phyloP scores from a whole-genome alignment of 64 coral and sea anemone genomes.

The Pachyseris speciosa region DNA sequence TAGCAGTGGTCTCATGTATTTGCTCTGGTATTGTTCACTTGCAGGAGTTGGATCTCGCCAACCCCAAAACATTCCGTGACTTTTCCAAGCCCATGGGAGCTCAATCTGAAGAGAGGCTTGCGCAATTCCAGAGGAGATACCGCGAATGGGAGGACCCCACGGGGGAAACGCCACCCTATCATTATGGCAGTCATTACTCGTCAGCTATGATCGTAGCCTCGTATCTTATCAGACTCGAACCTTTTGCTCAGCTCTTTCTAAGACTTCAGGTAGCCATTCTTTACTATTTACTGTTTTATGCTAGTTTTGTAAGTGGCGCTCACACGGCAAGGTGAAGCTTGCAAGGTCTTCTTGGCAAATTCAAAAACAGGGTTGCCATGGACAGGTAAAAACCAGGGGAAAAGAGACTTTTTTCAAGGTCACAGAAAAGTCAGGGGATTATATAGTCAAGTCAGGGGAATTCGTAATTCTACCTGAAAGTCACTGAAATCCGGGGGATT shows the following conservation, averaged over 20 bases:
- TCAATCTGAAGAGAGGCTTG: conserved; percentile 69
- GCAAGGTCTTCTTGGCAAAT: too few species aligned
- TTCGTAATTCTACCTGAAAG: too few species aligned
- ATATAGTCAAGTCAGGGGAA: too few species aligned
- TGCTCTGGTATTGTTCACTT: not conserved
- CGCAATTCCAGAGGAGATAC: conserved; percentile 85
- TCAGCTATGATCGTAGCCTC: conserved; percentile 98
- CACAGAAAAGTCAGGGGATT: too few species aligned
- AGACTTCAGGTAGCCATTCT: conserved; percentile 95
- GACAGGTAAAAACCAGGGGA: too few species aligned
- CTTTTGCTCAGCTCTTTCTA: conserved; percentile 94
- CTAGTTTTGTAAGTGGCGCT: not conserved
- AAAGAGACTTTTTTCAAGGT: too few species aligned
- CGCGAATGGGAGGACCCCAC: conserved; percentile 94
- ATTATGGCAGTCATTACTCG: conserved; percentile 97
- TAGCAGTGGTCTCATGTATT: not conserved
- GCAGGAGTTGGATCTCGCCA: conserved; percentile 87
- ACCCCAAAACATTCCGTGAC: conserved; percentile 87
- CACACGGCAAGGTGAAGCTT: too few species aligned
- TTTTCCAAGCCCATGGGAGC: conserved; percentile 99
- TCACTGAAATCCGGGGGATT: too few species aligned
- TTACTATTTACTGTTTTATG: too few species aligned
- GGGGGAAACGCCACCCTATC: conserved; percentile 92
- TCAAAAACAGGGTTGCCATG: too few species aligned
- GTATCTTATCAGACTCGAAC: conserved; percentile 96